phyloP scores from a whole-genome alignment of 2,888 invertebrate species.

The Euzetes globulus region DNA sequence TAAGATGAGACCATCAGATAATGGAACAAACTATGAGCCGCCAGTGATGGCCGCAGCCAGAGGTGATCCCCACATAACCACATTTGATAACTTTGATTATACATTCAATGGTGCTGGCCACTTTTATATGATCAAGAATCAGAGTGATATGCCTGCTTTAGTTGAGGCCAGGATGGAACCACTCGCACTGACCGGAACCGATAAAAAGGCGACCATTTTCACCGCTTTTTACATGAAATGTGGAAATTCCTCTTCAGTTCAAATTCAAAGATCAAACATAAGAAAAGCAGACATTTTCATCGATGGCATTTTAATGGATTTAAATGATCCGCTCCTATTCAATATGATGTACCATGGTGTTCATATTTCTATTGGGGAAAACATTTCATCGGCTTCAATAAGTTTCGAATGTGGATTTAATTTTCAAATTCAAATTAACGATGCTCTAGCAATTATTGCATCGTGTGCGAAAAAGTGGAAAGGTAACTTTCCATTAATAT shows the following conservation, averaged over 20 bases:
- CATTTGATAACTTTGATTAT: neutral
- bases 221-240: neutral
- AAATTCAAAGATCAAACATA: neutral
- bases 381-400: too few species aligned
- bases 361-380: neutral
- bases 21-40: neutral
- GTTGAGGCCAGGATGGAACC: too few species aligned
- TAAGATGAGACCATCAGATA: neutral
- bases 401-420: too few species aligned
- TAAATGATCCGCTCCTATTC: neutral
- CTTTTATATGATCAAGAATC: neutral
- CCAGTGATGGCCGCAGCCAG: neutral
- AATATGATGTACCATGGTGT: neutral
- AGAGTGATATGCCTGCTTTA: too few species aligned
- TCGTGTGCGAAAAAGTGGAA: too few species aligned
- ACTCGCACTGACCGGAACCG: neutral
- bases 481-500: too few species aligned
- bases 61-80: slow-evolving; percentile 7
- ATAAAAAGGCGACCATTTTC: neutral
- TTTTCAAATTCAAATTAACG: too few species aligned
- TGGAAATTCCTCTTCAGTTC: neutral
- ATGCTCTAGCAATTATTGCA: too few species aligned
- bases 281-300: neutral
- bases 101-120: neutral
- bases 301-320: neutral